These are phyloP conservation scores for Nomada lathburiana DNA, from an alignment of 2,888 invertebrate genomes.

Conservation along the genomic window DNA sequence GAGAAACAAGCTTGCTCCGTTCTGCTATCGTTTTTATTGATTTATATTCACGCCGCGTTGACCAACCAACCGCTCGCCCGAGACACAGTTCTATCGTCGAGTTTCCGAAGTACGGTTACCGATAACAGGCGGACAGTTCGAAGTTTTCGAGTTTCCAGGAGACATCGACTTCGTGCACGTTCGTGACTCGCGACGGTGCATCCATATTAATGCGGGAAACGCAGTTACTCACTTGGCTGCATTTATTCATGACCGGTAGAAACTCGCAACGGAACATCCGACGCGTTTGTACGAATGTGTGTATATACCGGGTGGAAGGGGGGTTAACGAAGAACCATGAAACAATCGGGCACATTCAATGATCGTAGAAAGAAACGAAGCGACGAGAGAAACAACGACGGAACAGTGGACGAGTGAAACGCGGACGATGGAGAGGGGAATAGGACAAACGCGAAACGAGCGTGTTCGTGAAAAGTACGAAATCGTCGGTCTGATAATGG, in stretches of 20 bases:
- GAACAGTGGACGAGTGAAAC: conserved; percentile 19
- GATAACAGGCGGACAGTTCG: conserved; percentile 17
- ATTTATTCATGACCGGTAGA: conserved; percentile 57
- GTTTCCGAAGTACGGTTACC: neutral
- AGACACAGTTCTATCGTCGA: conserved; percentile 1
- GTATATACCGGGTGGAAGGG: neutral
- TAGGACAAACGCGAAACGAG: conserved; percentile 52
- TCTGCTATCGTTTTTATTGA: conserved; percentile 37
- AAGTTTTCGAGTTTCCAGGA: conserved; percentile 16
- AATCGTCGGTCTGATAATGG: conserved; percentile 81
- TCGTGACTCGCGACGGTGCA: conserved; percentile 54
- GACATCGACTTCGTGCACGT: neutral
- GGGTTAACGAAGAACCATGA: conserved; percentile 21
- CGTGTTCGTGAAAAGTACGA: conserved; percentile 79
- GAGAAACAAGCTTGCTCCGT: conserved; percentile 42
- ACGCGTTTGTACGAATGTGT: neutral
- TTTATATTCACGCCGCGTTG: conserved; percentile 52
- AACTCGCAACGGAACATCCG: neutral
- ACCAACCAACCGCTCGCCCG: conserved; percentile 30
- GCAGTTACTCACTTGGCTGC: conserved; percentile 61
- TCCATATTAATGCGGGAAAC: conserved; percentile 64
- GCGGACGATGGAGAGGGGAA: neutral
- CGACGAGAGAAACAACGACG: neutral
- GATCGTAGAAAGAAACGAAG: conserved; percentile 10
- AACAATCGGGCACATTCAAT: neutral